Conservation (phyloP, 2,113 vertebrate species). For the Illadopsis cleaveri region DNA sequence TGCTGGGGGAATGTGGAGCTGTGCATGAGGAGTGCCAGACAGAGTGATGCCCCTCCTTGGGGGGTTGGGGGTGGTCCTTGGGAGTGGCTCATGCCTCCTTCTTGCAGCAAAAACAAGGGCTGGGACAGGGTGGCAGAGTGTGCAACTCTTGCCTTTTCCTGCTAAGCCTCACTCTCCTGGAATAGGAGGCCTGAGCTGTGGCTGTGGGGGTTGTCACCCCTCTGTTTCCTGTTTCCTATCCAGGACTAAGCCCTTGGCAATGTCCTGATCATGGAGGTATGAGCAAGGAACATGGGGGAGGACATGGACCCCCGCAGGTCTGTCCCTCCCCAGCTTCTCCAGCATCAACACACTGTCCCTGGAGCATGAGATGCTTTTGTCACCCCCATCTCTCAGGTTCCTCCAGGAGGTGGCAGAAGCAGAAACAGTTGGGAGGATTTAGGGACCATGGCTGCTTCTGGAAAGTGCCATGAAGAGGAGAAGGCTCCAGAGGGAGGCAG, state of each 20-base stretch:
- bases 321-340: neutral
- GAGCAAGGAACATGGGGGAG: neutral
- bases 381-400: neutral
- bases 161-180: neutral
- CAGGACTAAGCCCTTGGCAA: neutral
- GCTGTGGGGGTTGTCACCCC: neutral
- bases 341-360: neutral
- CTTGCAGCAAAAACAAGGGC: neutral
- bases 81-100: neutral
- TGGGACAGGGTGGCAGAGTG: neutral
- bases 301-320: fast-evolving
- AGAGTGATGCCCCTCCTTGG: neutral
- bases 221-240: neutral
- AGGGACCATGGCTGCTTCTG: neutral
- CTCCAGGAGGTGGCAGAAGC: neutral
- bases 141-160: neutral
- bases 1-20: neutral
- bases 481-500: neutral
- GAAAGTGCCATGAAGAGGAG: neutral
- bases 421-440: neutral
- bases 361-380: neutral
- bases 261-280: neutral
- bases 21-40: neutral
- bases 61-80: neutral
- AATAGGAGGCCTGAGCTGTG: neutral